These are phyloP conservation scores for Rapana venosa DNA, from an alignment of 2,888 invertebrate genomes.

Conservation along the genomic window DNA sequence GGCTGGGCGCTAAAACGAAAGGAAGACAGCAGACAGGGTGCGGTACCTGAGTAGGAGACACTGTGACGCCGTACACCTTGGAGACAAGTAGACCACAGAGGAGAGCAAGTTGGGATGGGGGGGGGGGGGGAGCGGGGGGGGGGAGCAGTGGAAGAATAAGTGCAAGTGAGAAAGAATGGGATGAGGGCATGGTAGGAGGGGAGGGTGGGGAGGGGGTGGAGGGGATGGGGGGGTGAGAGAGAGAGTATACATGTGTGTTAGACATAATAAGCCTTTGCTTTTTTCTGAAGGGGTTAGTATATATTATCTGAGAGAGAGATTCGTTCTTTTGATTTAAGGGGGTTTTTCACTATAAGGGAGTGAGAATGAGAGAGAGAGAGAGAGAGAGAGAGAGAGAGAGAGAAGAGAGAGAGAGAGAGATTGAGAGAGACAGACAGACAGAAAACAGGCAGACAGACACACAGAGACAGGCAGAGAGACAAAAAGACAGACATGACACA, in stretches of 20 bases:
- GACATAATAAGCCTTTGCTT: too few relatives aligned
- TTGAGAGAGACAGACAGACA: neutral
- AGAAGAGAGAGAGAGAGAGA: constrained; percentile 30
- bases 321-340: neutral
- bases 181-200: neutral
- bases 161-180: neutral
- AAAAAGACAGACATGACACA: neutral
- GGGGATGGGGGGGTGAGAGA: neutral
- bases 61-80: neutral
- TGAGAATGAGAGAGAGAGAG: neutral
- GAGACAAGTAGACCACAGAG: neutral
- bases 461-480: neutral
- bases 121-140: neutral
- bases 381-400: neutral
- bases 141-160: neutral
- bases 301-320: neutral
- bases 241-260: too few relatives aligned
- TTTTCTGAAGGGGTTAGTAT: too few relatives aligned
- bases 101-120: neutral
- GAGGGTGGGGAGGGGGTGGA: neutral
- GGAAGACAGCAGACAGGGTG: neutral
- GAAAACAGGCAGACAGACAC: neutral
- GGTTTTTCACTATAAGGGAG: too few relatives aligned
- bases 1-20: neutral
- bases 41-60: neutral